phyloP scores from a whole-genome alignment of 37 sponge, comb jelly and placozoan species.

The Aphrocallistes beatrix region DNA sequence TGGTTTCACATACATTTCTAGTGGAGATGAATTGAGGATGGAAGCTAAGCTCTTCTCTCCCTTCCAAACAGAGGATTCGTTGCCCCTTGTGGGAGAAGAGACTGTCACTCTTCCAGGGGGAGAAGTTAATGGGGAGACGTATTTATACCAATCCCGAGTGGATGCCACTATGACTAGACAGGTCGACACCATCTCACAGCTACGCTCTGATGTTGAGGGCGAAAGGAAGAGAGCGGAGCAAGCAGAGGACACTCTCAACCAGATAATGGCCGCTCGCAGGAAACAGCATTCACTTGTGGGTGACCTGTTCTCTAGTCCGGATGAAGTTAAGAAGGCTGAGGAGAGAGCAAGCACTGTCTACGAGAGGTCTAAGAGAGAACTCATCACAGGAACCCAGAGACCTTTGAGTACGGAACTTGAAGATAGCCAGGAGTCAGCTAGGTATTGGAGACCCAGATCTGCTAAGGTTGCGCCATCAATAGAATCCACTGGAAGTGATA shows the following conservation, averaged over 20 bases:
- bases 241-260: neutral
- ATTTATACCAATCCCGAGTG: neutral
- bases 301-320: neutral
- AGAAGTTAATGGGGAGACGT: neutral
- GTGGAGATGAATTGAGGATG: neutral
- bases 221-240: neutral
- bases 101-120: neutral
- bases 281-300: neutral
- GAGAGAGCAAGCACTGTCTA: slow-evolving; percentile 9
- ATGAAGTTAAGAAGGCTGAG: neutral
- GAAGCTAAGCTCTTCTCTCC: neutral
- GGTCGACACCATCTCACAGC: neutral
- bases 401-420: neutral
- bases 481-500: neutral
- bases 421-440: neutral
- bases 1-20: neutral
- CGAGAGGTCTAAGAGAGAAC: slow-evolving; percentile 2
- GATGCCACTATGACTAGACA: neutral
- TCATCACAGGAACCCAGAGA: neutral
- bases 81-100: neutral
- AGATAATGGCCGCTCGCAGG: neutral
- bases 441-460: neutral
- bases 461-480: neutral
- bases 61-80: neutral
- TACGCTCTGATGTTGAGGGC: neutral